Conservation (phyloP, 2,797 vertebrate species). For the Phrynocephalus vlangalii region DNA sequence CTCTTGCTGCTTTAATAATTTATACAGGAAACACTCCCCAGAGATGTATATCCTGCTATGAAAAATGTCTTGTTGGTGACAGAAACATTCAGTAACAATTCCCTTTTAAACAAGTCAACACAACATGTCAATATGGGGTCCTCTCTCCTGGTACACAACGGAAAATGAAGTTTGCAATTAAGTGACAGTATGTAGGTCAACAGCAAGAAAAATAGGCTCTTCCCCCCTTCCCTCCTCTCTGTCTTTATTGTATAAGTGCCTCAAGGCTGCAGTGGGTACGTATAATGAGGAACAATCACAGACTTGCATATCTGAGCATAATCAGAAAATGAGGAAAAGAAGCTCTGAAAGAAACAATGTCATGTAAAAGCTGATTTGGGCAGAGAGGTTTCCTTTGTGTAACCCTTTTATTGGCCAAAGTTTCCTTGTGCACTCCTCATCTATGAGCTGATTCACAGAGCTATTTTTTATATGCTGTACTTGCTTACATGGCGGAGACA, state of each 20-base stretch:
- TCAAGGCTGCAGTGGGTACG: neutral
- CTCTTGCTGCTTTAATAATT: constrained; percentile 4
- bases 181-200: constrained; percentile 43
- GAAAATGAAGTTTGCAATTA: constrained; percentile 42
- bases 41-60: constrained; percentile 10
- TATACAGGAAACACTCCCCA: neutral
- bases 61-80: constrained; percentile 24
- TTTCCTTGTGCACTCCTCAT: neutral
- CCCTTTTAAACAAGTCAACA: constrained; percentile 20
- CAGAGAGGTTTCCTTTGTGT: neutral
- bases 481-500: neutral
- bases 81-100: constrained; percentile 19
- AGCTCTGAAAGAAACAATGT: constrained; percentile 5
- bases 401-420: neutral
- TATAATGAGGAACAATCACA: constrained; percentile 27
- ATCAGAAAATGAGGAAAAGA: neutral
- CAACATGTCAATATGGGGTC: constrained; percentile 18
- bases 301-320: constrained; percentile 4
- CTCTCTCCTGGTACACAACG: constrained; percentile 17
- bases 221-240: neutral
- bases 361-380: constrained; percentile 6
- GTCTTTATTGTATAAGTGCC: constrained; percentile 8
- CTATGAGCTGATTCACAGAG: neutral
- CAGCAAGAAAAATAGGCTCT: constrained; percentile 3
- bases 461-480: neutral